Percentiles rank a stretch among this genome's conserved stretches.
Evolutionary conservation across 2,797 vertebrate species (phyloP).

Genomic region (Antrozous pallidus): DNA sequence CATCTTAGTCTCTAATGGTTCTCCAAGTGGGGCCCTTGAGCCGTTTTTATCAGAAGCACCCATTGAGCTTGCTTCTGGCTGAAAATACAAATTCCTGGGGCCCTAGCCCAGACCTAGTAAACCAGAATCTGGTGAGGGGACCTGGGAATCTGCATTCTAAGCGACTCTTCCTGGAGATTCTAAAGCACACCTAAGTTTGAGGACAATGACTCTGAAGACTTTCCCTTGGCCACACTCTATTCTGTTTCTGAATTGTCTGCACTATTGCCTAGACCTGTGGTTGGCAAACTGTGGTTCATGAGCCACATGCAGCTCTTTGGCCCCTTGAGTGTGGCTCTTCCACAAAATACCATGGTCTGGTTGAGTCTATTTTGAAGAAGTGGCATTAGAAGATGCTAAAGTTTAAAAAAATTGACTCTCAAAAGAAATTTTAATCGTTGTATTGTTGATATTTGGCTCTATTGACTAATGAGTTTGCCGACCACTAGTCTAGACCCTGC

Average conservation of each 20-base stretch:
- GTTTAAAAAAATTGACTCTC: no score
- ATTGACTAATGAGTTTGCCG: no score
- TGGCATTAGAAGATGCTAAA: no score
- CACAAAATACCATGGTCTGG: no score
- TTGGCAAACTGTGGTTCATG: no score
- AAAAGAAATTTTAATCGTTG: no score
- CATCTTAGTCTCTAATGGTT: background rate
- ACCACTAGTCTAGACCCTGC: no score
- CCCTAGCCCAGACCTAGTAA: background rate
- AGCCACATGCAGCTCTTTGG: no score
- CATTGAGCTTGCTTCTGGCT: background rate
- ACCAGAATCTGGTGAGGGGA: background rate
- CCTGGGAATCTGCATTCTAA: background rate
- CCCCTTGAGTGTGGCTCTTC: no score
- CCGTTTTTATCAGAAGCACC: background rate
- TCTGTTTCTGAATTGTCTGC: background rate
- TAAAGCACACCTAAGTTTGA: background rate
- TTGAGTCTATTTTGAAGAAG: no score
- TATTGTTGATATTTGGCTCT: no score
- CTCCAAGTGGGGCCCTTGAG: background rate
- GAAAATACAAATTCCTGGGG: background rate
- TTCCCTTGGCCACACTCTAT: background rate
- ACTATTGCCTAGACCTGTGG: background rate
- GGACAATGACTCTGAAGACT: background rate
- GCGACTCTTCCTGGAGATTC: background rate